A percentile compares a stretch with the other conserved stretches of the same genome.
Evolutionary conservation across 2,113 vertebrate species (phyloP).

Genomic region (Sterrhoptilus dennistouni): DNA sequence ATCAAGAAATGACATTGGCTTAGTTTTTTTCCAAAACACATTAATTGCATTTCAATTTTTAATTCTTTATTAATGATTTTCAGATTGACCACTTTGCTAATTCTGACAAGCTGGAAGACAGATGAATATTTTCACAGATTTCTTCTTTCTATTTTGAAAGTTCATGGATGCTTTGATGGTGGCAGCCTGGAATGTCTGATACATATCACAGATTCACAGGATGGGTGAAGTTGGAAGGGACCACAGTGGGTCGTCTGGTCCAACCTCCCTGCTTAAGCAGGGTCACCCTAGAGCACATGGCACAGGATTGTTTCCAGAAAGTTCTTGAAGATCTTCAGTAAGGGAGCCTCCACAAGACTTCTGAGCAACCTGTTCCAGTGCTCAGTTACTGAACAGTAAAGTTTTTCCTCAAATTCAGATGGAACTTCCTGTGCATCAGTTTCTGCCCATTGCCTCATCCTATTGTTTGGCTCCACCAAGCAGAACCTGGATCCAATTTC

Average conservation of each 20-base stretch:
- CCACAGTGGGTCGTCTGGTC: too few species aligned
- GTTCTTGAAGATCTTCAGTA: neutral
- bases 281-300: neutral
- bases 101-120: neutral
- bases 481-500: neutral
- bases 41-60: neutral
- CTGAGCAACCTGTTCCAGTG: neutral
- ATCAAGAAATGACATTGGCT: neutral
- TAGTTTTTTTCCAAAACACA: neutral
- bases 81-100: neutral
- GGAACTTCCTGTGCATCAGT: neutral
- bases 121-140: neutral
- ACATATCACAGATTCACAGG: neutral
- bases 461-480: rapidly evolving
- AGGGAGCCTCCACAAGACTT: neutral
- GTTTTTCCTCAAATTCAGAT: neutral
- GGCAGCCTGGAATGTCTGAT: neutral
- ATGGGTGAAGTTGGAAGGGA: neutral
- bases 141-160: neutral
- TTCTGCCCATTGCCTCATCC: neutral
- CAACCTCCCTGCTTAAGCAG: neutral
- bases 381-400: neutral
- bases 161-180: neutral
- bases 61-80: neutral
- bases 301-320: too few species aligned